Evolutionary conservation across 1,140 invertebrate genomes (phyloP), one percentile per base, ranked within the genome.

Genomic region (Pseudomyrmex sp.): DNA sequence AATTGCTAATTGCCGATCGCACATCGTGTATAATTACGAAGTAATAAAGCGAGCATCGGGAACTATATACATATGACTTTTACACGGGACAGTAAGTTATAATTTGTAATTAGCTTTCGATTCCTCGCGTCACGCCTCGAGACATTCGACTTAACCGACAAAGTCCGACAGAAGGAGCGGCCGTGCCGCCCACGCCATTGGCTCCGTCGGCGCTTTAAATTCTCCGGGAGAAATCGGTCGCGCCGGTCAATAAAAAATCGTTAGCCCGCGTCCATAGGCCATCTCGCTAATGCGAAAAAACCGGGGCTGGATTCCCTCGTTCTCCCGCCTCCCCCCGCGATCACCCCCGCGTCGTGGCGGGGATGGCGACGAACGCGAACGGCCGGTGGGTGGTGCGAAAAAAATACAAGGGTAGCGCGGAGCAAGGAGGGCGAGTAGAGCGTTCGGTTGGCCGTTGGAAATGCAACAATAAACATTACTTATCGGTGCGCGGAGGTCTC

Each of bases 381-480:
- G 44, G 20, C 65, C 65, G 58, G 54, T 70, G 76, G 66, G 63
- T 79, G 68, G 65, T 54, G 68, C 58, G 79, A 82, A 77, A 61
- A 85, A 68, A 82, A 73, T 74, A 70, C 65, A 44, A 10, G 46
- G 52, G 13, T 18, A 13, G 46, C 35, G n/a, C 35, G 46, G 18
- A 63, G 18, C 56, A 26, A 20, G 13, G 65, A 20, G 35, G 54
- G 54, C 8, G 59, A 20, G 75, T 50, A 85, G 46, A 68, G 54
- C 54, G 85, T 68, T 58, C 66, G 61, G 83, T 66, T 82, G 85
- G 85, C 75, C 86, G 90, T 85, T 89, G 90, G 90, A 93, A 93
- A 93, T 92, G 91, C 92, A 93, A 94, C 93, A 92, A 94, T 94
- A 94, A 94, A 94, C 94, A 94, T 94, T 94, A 94, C 93, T 94